Evolutionary conservation across 2,888 invertebrate genomes (phyloP).

Genomic region (Ornithoptera alexandrae): DNA sequence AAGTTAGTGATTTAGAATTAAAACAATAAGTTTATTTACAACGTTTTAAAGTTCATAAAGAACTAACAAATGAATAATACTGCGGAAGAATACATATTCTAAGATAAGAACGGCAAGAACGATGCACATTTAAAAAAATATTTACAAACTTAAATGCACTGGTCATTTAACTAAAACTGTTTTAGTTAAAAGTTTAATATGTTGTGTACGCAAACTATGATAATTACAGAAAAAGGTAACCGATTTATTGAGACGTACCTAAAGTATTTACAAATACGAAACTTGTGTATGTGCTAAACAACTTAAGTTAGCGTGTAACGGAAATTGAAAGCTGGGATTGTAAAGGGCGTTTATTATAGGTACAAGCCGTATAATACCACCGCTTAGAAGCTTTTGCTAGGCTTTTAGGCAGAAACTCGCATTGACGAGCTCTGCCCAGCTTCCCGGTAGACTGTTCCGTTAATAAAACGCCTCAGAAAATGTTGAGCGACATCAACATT

Average conservation of each 20-base stretch:
- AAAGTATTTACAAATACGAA: slow-evolving; percentile 51
- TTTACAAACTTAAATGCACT: slow-evolving; percentile 34
- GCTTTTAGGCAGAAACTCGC: slow-evolving; percentile 49
- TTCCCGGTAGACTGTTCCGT: slow-evolving; percentile 52
- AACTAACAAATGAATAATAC: slow-evolving; percentile 53
- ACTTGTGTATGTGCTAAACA: slow-evolving; percentile 20
- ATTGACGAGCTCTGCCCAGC: slow-evolving; percentile 51
- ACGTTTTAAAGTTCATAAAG: slow-evolving; percentile 39
- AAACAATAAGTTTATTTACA: slow-evolving; percentile 33
- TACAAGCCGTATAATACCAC: slow-evolving; percentile 38
- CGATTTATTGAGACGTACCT: not conserved
- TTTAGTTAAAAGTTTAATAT: slow-evolving; percentile 10
- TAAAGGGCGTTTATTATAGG: slow-evolving; percentile 55
- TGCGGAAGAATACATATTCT: slow-evolving; percentile 51
- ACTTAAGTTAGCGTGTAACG: slow-evolving; percentile 9
- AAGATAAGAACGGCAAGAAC: slow-evolving; percentile 50
- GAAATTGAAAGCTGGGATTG: slow-evolving; percentile 45
- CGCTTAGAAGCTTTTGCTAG: slow-evolving; percentile 39
- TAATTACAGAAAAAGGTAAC: slow-evolving; percentile 31
- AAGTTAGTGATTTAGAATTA: too few relatives aligned
- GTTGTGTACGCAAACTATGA: not conserved
- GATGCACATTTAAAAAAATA: slow-evolving; percentile 35
- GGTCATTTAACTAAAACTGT: slow-evolving; percentile 16
- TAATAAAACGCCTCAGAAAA: slow-evolving; percentile 77
- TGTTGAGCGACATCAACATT: slow-evolving; percentile 74